Evolutionary conservation across 2,797 vertebrate species (phyloP).

Genomic region (Aulostomus chinensis): DNA sequence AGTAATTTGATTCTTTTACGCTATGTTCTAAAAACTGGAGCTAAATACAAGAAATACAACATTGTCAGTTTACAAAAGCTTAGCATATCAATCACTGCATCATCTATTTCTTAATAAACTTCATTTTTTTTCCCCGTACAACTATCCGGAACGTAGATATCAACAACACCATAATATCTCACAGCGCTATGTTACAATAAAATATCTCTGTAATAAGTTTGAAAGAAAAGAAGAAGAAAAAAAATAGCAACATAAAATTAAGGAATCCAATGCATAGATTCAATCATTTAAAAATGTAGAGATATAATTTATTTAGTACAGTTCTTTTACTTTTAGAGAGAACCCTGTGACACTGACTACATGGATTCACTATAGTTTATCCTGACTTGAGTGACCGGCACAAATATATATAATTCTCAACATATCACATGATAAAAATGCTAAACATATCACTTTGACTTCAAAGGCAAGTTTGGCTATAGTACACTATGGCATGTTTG

Average conservation of each 20-base stretch:
- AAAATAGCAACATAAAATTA: slow-evolving; percentile 86
- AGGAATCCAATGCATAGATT: slow-evolving; percentile 94
- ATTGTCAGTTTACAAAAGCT: slow-evolving; percentile 92
- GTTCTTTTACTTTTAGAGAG: slow-evolving; percentile 68
- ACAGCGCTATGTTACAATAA: slow-evolving; percentile 96
- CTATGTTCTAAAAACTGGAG: slow-evolving; percentile 80
- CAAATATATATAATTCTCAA: slow-evolving; percentile 69
- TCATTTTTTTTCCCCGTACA: slow-evolving; percentile 78
- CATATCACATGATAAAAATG: slow-evolving; percentile 68
- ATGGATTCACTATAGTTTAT: slow-evolving; percentile 72
- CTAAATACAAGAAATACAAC: slow-evolving; percentile 83
- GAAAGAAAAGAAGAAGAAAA: slow-evolving; percentile 78
- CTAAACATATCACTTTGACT: slow-evolving; percentile 67
- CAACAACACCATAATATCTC: slow-evolving; percentile 87
- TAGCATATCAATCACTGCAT: slow-evolving; percentile 88
- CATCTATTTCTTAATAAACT: slow-evolving; percentile 90
- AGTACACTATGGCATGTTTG: slow-evolving; percentile 70
- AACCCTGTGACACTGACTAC: slow-evolving; percentile 70
- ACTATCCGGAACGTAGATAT: slow-evolving; percentile 89
- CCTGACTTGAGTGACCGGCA: slow-evolving; percentile 79
- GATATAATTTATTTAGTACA: slow-evolving; percentile 85
- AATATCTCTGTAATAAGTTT: slow-evolving; percentile 88
- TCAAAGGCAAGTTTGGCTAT: slow-evolving; percentile 76
- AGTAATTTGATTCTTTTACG: slow-evolving; percentile 59
- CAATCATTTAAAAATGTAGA: slow-evolving; percentile 88